A percentile compares a stretch with the other conserved stretches of the same genome.
Evolutionary conservation across 2,888 invertebrate genomes (phyloP).

Genomic region (Spodoptera littoralis): DNA sequence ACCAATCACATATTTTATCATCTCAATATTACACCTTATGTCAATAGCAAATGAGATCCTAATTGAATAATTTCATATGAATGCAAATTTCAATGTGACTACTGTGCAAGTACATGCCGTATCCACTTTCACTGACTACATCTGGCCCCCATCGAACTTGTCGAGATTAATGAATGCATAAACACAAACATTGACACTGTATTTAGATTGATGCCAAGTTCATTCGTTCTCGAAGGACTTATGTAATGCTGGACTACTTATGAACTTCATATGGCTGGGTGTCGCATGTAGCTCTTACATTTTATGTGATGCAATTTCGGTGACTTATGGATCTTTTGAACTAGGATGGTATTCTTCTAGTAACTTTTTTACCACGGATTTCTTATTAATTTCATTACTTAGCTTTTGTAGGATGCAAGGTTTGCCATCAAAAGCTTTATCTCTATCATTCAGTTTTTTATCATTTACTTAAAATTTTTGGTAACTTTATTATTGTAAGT

Average conservation of each 20-base stretch:
- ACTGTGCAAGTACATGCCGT: conserved; percentile 52
- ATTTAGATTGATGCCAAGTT: conserved; percentile 84
- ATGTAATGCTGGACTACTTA: conserved; percentile 40
- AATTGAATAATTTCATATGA: not conserved
- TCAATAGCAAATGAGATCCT: not conserved
- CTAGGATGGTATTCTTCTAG: too few species aligned
- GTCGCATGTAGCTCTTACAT: conserved; percentile 4
- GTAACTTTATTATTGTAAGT: not conserved
- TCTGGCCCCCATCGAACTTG: conserved; percentile 52
- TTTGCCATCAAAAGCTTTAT: too few species aligned
- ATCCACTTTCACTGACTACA: conserved; percentile 69
- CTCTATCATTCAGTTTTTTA: too few species aligned
- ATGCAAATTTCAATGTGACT: conserved; percentile 12
- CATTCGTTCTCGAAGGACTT: conserved; percentile 63
- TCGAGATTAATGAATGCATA: conserved; percentile 70
- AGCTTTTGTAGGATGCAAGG: too few species aligned
- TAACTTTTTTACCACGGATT: too few species aligned
- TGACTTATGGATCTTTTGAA: not conserved
- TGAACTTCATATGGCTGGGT: conserved; percentile 7
- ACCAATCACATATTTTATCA: too few species aligned
- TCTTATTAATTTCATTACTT: too few species aligned
- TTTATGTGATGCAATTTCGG: conserved; percentile 5
- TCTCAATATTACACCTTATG: too few species aligned
- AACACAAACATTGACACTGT: conserved; percentile 62
- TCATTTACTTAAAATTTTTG: too few species aligned